Evolutionary conservation across 2,797 vertebrate species (phyloP), one percentile per base, ranked within the genome.

Genomic region (Mionectes olivaceus): DNA sequence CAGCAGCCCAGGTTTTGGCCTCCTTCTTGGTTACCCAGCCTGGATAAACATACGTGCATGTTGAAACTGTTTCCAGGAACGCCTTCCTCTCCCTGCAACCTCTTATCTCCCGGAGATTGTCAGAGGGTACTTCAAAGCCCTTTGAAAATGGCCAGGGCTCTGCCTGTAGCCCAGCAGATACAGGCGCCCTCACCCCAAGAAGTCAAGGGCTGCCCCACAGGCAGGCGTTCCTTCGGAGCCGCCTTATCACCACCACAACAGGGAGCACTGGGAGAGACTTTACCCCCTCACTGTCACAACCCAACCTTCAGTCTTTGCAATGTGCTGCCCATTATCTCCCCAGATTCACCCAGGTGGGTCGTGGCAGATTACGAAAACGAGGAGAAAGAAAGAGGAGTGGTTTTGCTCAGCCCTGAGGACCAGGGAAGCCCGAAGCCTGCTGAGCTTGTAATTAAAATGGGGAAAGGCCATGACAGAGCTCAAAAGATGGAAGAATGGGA

Each of bases 101-200:
- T 84, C 90, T 96, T 97, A 97, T 97, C 96, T 97, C 68, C 35
- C 28, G 6, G 46, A 96, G 95, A 94, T 90, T 95, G 94, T 93
- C 92, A 84, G 61, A 86, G 82, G 59, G 67, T 87, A 96, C 96
- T 97, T 97, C 97, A 97, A 97, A 97, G 96, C 85, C 89, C 89
- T 96, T 95, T 96, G 97, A 96, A 95, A 96, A 95, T 47, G 89
- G 89, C 95, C 94, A 96, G 96, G 87, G 67, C 89, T 94, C 85
- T 84, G 77, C 90, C 87, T 94, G 90, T 65, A 89, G 74, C 83
- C 79, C 83, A 78, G 89, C 71, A 92, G 87, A 94, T 53, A 57
- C 44, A 28, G 39, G 61, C 25, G 0, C 84, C 86, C 77, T 77
- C 47, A 2, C 55, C 91, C 90, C 7, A 2, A 85, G 89, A 89